phyloP scores from a whole-genome alignment of 2,888 invertebrate species.

The Polyploca ridens region DNA sequence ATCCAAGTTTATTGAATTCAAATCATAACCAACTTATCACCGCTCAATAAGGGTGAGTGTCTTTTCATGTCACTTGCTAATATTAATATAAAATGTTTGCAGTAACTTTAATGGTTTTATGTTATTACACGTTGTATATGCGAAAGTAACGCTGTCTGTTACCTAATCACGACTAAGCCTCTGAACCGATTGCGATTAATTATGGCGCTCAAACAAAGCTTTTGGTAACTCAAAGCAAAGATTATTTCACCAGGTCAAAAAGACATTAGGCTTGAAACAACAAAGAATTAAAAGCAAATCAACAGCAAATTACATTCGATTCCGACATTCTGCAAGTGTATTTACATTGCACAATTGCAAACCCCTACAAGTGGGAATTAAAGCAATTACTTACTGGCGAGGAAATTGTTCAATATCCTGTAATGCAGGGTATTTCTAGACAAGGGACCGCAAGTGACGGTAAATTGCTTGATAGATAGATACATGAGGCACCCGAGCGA shows the following conservation, averaged over 20 bases:
- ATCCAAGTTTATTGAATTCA: too few species aligned
- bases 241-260: not conserved
- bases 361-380: conserved; percentile 39
- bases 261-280: not conserved
- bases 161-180: too few species aligned
- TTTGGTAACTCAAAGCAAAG: not conserved
- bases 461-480: conserved; percentile 40
- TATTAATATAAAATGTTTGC: too few species aligned
- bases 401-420: conserved; percentile 70
- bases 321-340: not conserved
- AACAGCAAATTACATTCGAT: not conserved
- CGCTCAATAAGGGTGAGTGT: too few species aligned
- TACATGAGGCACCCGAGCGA: conserved; percentile 17
- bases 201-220: too few species aligned
- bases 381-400: conserved; percentile 52
- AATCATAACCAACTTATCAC: too few species aligned
- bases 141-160: too few species aligned
- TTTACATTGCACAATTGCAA: conserved; percentile 11
- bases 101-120: too few species aligned
- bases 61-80: too few species aligned
- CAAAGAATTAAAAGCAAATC: not conserved
- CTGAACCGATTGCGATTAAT: too few species aligned
- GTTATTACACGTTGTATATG: too few species aligned
- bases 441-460: conserved; percentile 27
- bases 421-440: conserved; percentile 17